Evolutionary conservation across 1,140 invertebrate genomes (phyloP), one percentile per base, ranked within the genome.

Genomic region (Drosophila miranda): DNA sequence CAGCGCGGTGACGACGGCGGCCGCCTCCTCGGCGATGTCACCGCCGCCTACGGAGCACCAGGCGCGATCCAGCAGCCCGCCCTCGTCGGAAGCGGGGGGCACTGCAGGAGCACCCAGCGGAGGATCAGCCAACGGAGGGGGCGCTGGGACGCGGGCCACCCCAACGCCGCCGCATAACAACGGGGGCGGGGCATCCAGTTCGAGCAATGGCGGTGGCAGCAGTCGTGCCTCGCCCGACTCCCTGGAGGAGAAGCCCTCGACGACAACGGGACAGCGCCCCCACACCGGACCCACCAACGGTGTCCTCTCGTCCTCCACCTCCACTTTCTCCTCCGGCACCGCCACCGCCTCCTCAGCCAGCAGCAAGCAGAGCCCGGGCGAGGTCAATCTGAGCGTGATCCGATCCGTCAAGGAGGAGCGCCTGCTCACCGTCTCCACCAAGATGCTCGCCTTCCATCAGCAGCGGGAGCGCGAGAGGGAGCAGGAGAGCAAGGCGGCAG

Each of bases 401-500:
- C 89, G 90, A 13, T 89, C 83, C 3, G 89, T 91, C 4, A 91
- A 89, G 42, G 89, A 91, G 57, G 90, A 91, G 60, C 87, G 87
- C 28, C 73, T 91, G 26, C 62, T 81, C 26, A 73, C 76, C 30
- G 86, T 90, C 19, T 90, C 89, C 46, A 89, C 84, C 52, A 90
- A 90, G 44, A 89, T 90, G 88, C 61, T 89, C 44, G 70, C 84
- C 38, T 89, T 89, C 13, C 87, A 86, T 1, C 88, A 90, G 51
- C 87, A 83, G n/a, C 49, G 70, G 11, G 60, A 78, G n/a, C 63
- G 78, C 14, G 73, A 76, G 7, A 45, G 68, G 11, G 78, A 81
- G 14, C 81, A 87, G 30, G 90, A 91, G 21, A 43, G 50, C 51
- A 69, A 69, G 19, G 21, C 76, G 68, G 19, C 69, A 81, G 60